These are phyloP conservation scores for Nowickia ferox DNA, from an alignment of 2,888 invertebrate species.

Conservation along the genomic window DNA sequence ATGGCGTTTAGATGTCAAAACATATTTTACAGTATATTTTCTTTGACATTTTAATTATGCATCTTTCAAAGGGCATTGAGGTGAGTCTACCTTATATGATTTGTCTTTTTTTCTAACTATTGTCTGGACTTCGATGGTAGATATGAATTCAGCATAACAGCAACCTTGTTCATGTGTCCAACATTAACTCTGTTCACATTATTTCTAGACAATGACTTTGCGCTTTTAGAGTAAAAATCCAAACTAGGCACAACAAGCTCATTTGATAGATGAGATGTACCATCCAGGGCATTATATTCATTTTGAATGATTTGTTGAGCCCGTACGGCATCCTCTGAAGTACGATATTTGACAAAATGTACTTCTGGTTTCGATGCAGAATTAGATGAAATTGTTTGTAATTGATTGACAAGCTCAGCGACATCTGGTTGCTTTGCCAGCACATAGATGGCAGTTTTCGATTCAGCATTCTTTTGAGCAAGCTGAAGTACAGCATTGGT, in stretches of 20 bases:
- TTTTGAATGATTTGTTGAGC: conserved; percentile 78
- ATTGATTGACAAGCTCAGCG: conserved; percentile 75
- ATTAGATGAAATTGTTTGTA: conserved; percentile 75
- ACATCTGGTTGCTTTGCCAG: conserved; percentile 79
- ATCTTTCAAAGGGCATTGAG: too few species aligned
- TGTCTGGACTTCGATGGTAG: conserved; percentile 48
- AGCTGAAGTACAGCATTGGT: conserved; percentile 78
- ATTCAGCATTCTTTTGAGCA: conserved; percentile 77
- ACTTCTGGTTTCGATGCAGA: conserved; percentile 79
- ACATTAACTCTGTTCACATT: conserved; percentile 16
- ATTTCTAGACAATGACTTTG: background rate
- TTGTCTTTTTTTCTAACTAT: background rate
- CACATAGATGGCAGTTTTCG: conserved; percentile 81
- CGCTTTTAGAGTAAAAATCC: conserved; percentile 76
- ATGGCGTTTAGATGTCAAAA: too few species aligned
- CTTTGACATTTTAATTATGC: too few species aligned
- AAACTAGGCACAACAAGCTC: conserved; percentile 77
- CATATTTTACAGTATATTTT: too few species aligned
- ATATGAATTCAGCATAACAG: conserved; percentile 36
- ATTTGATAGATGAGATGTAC: conserved; percentile 74
- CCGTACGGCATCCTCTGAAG: conserved; percentile 78
- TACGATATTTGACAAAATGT: conserved; percentile 81
- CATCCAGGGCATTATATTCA: conserved; percentile 78
- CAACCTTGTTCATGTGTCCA: background rate
- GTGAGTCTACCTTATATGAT: too few species aligned